Evolutionary conservation across 2,113 vertebrate species (phyloP).

Genomic region (Otus sunia): DNA sequence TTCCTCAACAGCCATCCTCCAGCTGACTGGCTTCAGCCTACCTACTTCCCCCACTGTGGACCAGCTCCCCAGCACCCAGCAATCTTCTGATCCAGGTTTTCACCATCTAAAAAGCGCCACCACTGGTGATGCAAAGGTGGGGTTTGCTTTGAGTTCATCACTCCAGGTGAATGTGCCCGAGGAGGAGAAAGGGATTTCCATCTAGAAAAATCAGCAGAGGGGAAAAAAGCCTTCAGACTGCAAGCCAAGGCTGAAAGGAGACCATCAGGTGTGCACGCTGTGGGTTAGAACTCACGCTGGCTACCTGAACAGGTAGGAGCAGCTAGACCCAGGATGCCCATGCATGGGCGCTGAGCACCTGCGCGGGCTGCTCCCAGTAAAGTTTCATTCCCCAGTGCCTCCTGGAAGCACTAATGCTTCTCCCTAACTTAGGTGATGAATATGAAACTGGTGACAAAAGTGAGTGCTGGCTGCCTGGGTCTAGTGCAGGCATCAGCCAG

Average conservation of each 20-base stretch:
- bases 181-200: neutral
- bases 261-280: neutral
- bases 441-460: neutral
- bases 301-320: neutral
- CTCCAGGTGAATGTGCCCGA: accelerated
- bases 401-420: neutral
- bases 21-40: neutral
- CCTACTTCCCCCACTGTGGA: accelerated
- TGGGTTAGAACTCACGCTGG: neutral
- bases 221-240: neutral
- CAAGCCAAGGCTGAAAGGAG: neutral
- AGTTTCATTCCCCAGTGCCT: neutral
- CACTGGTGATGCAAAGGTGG: accelerated
- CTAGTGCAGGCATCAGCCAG: neutral
- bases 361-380: accelerated
- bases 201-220: neutral
- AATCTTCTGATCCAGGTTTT: neutral
- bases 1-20: neutral
- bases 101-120: neutral
- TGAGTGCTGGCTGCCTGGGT: neutral
- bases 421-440: neutral
- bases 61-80: neutral
- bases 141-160: neutral
- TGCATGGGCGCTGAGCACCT: neutral
- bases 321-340: accelerated